Conservation (phyloP, 2,113 vertebrate species). For the Alosa alosa region DNA sequence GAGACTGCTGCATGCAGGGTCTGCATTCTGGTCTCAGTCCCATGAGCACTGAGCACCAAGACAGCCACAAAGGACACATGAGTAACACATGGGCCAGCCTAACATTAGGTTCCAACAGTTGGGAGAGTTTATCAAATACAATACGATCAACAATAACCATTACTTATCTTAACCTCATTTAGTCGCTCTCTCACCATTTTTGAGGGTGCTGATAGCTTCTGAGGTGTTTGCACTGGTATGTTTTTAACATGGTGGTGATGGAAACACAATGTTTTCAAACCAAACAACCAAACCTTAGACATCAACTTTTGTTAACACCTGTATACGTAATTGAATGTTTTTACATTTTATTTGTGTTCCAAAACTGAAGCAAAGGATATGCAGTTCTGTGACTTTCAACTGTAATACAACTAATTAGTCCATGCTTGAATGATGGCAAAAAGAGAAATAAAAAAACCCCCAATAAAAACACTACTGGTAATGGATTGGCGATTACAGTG, state of each 20-base stretch:
- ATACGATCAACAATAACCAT: neutral
- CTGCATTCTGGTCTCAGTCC: neutral
- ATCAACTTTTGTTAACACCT: neutral
- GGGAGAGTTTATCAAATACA: neutral
- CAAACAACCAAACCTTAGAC: neutral
- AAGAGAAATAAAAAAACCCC: neutral
- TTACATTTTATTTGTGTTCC: neutral
- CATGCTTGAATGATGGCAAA: slow-evolving; percentile 8
- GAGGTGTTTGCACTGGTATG: neutral
- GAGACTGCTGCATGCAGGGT: neutral
- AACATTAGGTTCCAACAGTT: neutral
- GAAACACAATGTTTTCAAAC: neutral
- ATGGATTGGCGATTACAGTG: neutral
- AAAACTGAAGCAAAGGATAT: neutral
- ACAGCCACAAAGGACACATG: neutral
- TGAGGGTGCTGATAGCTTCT: neutral
- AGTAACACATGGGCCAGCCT: neutral
- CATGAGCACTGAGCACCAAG: neutral
- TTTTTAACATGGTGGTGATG: neutral
- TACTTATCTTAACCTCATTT: neutral
- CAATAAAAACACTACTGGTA: neutral
- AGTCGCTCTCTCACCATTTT: neutral
- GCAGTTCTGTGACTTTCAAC: neutral
- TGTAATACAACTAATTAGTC: neutral
- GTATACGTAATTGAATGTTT: neutral